phyloP scores from a whole-genome alignment of 2,113 vertebrate species.

The Geococcyx californianus region DNA sequence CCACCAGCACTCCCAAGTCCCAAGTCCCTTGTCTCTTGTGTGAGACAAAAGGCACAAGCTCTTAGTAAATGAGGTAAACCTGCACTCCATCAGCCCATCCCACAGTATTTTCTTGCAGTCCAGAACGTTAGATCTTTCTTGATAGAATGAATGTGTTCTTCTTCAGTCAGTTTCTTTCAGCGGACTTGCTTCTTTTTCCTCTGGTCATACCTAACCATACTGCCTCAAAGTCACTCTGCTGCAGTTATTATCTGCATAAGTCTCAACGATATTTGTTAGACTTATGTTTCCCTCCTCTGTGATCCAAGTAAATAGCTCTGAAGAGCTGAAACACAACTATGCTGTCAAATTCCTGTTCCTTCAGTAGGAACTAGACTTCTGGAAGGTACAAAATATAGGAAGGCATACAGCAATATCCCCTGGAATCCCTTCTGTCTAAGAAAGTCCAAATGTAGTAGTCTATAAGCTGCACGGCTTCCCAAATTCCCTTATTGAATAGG shows the following conservation, averaged over 20 bases:
- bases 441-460: not conserved
- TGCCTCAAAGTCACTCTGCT: not conserved
- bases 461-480: not conserved
- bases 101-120: not conserved
- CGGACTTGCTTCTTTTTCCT: not conserved
- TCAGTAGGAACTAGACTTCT: not conserved
- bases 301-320: not conserved
- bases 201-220: not conserved
- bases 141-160: not conserved
- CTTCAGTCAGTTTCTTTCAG: not conserved
- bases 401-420: not conserved
- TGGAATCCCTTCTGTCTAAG: not conserved
- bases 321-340: not conserved
- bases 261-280: not conserved
- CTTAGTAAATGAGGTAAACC: not conserved
- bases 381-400: not conserved
- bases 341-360: not conserved
- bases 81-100: not conserved
- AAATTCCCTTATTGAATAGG: not conserved
- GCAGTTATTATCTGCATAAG: not conserved
- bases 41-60: not conserved
- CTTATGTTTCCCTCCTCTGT: rapidly evolving
- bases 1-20: too few relatives aligned
- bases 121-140: not conserved
- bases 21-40: too few relatives aligned